phyloP scores from a whole-genome alignment of 2,797 vertebrate species.

The Hozukius guyotensis region DNA sequence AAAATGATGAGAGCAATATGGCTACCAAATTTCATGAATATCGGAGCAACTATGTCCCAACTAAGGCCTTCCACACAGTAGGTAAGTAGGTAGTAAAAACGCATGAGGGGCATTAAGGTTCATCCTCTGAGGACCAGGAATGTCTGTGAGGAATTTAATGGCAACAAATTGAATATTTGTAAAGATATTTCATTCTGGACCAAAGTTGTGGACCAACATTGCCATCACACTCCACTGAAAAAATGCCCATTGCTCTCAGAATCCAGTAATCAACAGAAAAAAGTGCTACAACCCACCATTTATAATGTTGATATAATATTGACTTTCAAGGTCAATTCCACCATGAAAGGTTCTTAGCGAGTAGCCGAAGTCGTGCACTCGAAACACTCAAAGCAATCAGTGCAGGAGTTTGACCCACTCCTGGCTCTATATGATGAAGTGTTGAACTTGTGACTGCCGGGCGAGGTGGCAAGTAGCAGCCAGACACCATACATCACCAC shows the following conservation, averaged over 20 bases:
- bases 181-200: too few relatives aligned
- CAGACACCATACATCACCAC: slow-evolving; percentile 67
- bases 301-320: not conserved
- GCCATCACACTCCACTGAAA: too few relatives aligned
- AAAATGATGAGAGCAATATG: too few relatives aligned
- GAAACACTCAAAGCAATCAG: slow-evolving; percentile 26
- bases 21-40: too few relatives aligned
- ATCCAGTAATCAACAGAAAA: not conserved
- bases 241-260: not conserved
- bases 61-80: too few relatives aligned
- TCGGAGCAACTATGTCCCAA: too few relatives aligned
- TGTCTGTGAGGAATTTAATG: not conserved
- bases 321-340: not conserved
- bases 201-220: accelerated
- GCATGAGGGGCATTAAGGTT: not conserved
- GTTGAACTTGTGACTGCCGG: slow-evolving; percentile 63
- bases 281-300: not conserved
- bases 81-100: too few relatives aligned
- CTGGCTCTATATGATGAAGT: slow-evolving; percentile 55
- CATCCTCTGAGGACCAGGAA: not conserved
- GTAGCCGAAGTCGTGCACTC: not conserved
- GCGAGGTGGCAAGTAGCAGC: slow-evolving; percentile 62
- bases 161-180: not conserved
- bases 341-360: not conserved
- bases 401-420: slow-evolving; percentile 35